Evolutionary conservation across 2,797 vertebrate species (phyloP).

Genomic region (Hyperoplus lanceolatus): DNA sequence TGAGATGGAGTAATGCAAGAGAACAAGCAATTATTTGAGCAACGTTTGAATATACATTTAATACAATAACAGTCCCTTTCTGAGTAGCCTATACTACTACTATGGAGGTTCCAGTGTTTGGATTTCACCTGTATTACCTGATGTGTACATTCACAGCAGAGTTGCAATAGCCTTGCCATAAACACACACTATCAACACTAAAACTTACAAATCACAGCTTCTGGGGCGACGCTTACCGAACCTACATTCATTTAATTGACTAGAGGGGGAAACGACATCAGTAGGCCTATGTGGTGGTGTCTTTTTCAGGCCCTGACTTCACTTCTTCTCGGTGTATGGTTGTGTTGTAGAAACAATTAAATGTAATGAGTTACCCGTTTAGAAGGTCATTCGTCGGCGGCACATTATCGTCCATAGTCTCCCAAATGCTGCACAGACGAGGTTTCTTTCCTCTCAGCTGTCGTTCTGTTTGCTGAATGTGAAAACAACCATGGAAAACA

Average conservation of each 20-base stretch:
- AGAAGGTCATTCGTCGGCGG: not conserved
- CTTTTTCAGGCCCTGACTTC: not conserved
- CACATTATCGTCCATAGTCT: conserved; percentile 41
- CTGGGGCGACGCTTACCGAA: no score
- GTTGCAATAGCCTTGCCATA: not conserved
- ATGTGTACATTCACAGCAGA: not conserved
- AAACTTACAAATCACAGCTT: no score
- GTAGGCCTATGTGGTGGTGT: not conserved
- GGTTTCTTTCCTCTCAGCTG: no score
- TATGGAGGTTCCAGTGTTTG: not conserved
- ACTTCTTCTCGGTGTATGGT: not conserved
- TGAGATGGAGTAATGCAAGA: rapidly evolving
- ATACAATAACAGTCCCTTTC: not conserved
- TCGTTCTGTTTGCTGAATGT: no score
- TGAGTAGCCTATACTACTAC: not conserved
- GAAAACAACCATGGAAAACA: not conserved
- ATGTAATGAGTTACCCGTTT: conserved; percentile 21
- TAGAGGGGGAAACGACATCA: not conserved
- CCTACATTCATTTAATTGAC: no score
- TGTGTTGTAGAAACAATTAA: no score
- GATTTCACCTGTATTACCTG: not conserved
- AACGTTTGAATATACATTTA: not conserved
- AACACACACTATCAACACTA: not conserved
- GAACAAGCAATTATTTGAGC: not conserved
- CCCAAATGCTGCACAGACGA: rapidly evolving